Base-by-base conservation (phyloP, 2,113 vertebrate species). In the Chionomys nivalis region DNA sequence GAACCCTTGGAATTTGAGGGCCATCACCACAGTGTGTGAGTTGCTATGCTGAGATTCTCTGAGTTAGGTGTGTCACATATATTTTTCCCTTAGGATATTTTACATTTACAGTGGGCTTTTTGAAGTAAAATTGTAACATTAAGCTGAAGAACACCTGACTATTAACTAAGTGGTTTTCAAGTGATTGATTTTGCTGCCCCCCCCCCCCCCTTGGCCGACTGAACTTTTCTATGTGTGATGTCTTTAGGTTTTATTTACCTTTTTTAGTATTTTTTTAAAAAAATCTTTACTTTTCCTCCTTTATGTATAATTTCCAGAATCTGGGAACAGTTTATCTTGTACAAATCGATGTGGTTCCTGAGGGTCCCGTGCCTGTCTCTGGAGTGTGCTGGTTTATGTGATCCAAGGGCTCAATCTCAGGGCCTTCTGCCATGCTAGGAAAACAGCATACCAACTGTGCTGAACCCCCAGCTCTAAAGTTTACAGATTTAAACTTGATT, bases 401-500 rank as follows among this genome's bases (percentile, higher is more conserved):
- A 3, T 7, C 9, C 16, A 12, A 42, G 31, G 61, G 83, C 36
- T 49, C 28, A 13, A 23, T 3, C 42, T 23, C 31, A 3, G 28
- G 61, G 10, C 17, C 42, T 86, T 86, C 42, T 10, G 10, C 4
- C 4, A 2, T 47, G 17, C 28, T 1, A 23, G 12, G 12, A 16
- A 31, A 36, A 17, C 4, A 9, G 1, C 1, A 4, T 44, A 21
- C 26, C 61, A 21, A 11, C 63, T 68, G 28, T 8, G 19, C 61
- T 24, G 28, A 17, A 86, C 1, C 83, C 42, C 28, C 63, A 68
- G 17, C 21, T 58, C 28, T 42, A 70, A 44, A 31, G 65, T 85
- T 89, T 82, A 68, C 4, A 86, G 3, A 63, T 82, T 95, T 66
- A 94, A 95, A 55, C 21, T 88, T 52, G 33, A 90, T 95, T 94